A percentile compares a stretch with the other conserved stretches of the same genome.
phyloP scores from a whole-genome alignment of 2,113 vertebrate species.

The Onychorhynchus coronatus region DNA sequence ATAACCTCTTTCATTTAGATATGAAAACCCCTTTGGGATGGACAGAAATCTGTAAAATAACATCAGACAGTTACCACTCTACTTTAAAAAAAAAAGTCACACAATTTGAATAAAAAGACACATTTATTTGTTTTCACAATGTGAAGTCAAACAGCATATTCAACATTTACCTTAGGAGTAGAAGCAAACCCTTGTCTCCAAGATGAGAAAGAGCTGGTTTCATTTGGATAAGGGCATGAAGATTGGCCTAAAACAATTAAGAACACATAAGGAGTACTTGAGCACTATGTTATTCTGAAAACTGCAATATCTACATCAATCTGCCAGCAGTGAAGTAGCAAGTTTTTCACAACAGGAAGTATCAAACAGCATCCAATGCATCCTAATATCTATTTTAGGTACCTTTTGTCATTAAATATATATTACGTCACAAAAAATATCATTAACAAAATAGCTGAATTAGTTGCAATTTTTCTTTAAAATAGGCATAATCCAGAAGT shows the following conservation, averaged over 20 bases:
- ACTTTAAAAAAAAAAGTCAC: not conserved
- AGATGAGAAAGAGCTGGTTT: constrained; percentile 97
- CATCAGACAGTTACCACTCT: not conserved
- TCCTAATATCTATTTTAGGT: not conserved
- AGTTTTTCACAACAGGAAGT: not conserved
- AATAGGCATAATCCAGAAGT: not conserved
- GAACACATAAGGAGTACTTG: not conserved
- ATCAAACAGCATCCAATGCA: not conserved
- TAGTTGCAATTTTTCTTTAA: not conserved
- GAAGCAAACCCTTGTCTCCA: constrained; percentile 94
- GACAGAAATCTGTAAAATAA: constrained; percentile 88
- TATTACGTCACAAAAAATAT: not conserved
- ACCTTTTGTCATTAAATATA: not conserved
- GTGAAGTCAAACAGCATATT: not conserved
- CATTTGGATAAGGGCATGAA: constrained; percentile 96
- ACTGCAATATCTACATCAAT: not conserved
- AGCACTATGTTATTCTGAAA: not conserved
- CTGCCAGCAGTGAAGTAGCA: not conserved
- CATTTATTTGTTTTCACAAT: not conserved
- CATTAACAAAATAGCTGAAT: not conserved
- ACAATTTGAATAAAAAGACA: not conserved
- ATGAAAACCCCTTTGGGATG: constrained; percentile 98
- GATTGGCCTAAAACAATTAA: constrained; percentile 85
- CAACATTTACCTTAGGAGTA: constrained; percentile 87
- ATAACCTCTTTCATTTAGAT: constrained; percentile 96